Percentiles rank a stretch among this genome's conserved stretches.
Evolutionary conservation across 1,140 invertebrate species (phyloP).

Genomic region (Caerostris extrusa): DNA sequence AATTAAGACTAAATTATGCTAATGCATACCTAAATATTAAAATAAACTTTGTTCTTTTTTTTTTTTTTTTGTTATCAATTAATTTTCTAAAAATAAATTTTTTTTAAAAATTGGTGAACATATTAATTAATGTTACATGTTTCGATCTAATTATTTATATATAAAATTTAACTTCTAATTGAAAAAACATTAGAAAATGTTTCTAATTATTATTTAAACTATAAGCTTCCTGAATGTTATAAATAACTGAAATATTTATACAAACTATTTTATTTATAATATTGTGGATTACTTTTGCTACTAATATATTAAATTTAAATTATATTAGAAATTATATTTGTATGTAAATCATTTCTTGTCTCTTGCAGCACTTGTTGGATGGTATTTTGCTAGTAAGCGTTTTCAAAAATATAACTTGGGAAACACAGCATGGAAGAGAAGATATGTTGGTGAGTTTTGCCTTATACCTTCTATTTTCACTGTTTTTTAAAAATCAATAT

Average conservation of each 20-base stretch:
- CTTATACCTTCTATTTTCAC: background rate
- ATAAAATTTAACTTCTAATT: background rate
- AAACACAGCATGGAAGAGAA: background rate
- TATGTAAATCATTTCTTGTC: background rate
- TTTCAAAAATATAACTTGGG: background rate
- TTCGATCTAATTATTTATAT: too few species aligned
- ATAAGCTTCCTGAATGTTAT: background rate
- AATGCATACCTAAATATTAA: too few species aligned
- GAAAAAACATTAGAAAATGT: background rate
- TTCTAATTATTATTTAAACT: background rate
- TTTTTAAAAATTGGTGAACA: too few species aligned
- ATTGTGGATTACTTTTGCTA: background rate
- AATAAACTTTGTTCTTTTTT: too few species aligned
- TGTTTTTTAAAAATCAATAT: too few species aligned
- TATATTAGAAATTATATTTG: background rate
- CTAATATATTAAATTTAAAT: background rate
- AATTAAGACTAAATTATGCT: too few species aligned
- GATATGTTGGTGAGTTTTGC: conserved; percentile 41
- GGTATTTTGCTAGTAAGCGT: background rate
- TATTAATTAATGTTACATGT: too few species aligned
- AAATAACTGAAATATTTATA: background rate
- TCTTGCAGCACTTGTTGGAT: background rate
- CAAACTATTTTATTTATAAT: background rate
- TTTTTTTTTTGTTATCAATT: too few species aligned
- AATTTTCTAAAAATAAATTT: too few species aligned